Base-by-base conservation (phyloP, 2,113 vertebrate genomes). In the Corapipo altera region DNA sequence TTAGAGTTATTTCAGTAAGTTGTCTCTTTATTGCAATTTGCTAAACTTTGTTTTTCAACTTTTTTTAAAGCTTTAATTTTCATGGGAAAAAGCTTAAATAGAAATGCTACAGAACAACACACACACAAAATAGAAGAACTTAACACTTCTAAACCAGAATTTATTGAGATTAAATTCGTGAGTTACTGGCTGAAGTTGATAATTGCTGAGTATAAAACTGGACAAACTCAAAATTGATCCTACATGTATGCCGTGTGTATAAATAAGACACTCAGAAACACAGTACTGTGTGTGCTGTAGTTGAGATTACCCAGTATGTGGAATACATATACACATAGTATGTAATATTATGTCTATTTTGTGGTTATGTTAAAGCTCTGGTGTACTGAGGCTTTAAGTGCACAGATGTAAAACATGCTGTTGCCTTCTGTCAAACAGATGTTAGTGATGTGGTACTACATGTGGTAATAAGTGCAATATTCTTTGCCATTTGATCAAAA, bases 401-500 rank as follows among this genome's bases (percentile, higher is more conserved):
- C 49, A 41, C 80, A 91, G 93, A 88, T 85, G 91, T 91, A 49
- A 32, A 79, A 73, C 44, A 61, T 49, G 24, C 82, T 82, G 71
- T 44, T 95, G 39, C 73, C 66, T 95, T 89, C 81, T 95, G 88
- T 77, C 70, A 91, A 91, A 57, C 81, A 96, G 95, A 95, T 95
- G 85, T 76, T 91, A 72, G 71, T 61, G 58, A 21, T 75, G 54
- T 82, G 52, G 55, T 79, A 48, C 61, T 69, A 88, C 77, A 61
- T 48, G 46, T 88, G 39, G 27, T 62, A 90, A 72, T 20, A 94
- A 88, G 64, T 69, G 35, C 21, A 81, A 46, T 23, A 57, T 85
- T 82, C 52, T 85, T 89, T 78, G 35, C 65, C 77, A 85, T 32
- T 84, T 89, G 57, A 72, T 82, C 37, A 89, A 87, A 88, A 86